Conservation (phyloP, 2,113 vertebrate species). For the Myrmophylax atrothorax region DNA sequence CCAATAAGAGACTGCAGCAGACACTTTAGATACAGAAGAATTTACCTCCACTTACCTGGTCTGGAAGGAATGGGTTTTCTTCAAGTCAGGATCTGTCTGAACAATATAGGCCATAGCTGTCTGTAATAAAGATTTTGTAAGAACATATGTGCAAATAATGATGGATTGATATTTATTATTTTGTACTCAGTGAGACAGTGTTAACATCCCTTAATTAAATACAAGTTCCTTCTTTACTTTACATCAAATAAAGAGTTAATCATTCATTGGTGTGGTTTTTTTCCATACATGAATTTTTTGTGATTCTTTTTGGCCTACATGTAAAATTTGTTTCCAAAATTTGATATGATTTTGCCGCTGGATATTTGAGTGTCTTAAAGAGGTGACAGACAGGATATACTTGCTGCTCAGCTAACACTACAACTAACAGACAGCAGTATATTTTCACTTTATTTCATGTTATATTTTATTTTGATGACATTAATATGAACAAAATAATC, state of each 20-base stretch:
- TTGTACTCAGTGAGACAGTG: not conserved
- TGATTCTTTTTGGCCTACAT: not conserved
- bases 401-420: not conserved
- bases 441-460: not conserved
- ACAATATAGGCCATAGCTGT: not conserved
- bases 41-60: not conserved
- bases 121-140: not conserved
- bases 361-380: not conserved
- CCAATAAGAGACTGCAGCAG: not conserved
- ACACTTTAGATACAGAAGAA: not conserved
- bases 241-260: not conserved
- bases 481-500: not conserved
- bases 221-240: not conserved
- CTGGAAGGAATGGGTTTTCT: not conserved
- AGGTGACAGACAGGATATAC: not conserved
- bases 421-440: not conserved
- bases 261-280: not conserved
- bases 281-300: not conserved
- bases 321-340: not conserved
- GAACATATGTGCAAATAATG: not conserved
- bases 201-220: not conserved
- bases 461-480: not conserved
- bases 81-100: not conserved
- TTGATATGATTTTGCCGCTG: not conserved
- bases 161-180: not conserved